Percentiles rank a stretch among this genome's conserved stretches.
Conservation (phyloP, 2,113 vertebrate genomes). For the Oriolus oriolus region DNA sequence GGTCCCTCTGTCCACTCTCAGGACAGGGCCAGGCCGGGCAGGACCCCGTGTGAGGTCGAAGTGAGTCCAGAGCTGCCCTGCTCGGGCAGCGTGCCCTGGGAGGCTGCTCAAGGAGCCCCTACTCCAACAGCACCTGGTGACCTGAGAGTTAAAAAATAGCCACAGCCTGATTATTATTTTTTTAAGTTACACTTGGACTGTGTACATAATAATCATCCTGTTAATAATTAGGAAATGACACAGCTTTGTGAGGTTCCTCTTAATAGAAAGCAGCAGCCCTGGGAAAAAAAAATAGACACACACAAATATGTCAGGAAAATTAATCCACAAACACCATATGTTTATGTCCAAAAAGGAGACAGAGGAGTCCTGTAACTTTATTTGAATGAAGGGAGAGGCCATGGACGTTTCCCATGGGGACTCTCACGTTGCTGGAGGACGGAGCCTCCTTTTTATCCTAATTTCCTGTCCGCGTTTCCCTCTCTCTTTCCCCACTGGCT, state of each 20-base stretch:
- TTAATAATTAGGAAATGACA: neutral
- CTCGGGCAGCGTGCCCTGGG: neutral
- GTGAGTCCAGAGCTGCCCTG: neutral
- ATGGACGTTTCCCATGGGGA: neutral
- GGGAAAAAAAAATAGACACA: rapidly evolving
- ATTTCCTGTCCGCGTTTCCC: neutral
- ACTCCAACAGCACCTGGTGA: neutral
- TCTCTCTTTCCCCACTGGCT: neutral
- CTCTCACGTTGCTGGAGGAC: neutral
- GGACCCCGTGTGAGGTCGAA: too few relatives aligned
- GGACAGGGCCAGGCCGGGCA: neutral
- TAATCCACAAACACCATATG: neutral
- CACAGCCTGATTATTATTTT: neutral
- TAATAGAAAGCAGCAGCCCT: neutral
- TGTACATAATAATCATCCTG: neutral
- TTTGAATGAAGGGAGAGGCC: neutral
- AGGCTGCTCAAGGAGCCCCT: neutral
- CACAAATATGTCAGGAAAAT: neutral
- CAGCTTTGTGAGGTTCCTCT: neutral
- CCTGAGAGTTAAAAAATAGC: neutral
- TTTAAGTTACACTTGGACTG: neutral
- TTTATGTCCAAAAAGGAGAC: neutral
- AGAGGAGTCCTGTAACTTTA: neutral
- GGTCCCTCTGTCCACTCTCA: neutral
- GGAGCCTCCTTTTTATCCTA: neutral